These are phyloP conservation scores for Helostoma temminkii DNA, from an alignment of 2,797 vertebrate species.

Conservation along the genomic window DNA sequence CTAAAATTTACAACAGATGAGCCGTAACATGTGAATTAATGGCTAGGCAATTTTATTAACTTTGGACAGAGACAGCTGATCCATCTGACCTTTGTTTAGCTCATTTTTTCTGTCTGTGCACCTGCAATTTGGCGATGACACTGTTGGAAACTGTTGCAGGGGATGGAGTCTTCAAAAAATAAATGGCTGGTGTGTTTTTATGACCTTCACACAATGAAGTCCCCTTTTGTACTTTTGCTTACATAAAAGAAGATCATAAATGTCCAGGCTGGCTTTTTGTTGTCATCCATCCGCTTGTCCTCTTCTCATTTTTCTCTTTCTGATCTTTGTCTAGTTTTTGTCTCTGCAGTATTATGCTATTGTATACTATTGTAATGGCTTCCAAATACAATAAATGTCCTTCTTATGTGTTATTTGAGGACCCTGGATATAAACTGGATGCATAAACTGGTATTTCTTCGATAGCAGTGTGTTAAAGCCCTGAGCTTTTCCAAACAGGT, in stretches of 20 bases:
- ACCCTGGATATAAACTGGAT: neutral
- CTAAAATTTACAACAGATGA: no score
- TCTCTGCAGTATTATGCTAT: neutral
- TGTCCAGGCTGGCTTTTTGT: constrained; percentile 18
- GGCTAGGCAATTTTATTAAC: no score
- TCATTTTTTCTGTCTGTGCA: constrained; percentile 49
- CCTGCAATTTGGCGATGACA: constrained; percentile 64
- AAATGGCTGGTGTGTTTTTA: constrained; percentile 67
- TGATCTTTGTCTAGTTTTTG: neutral
- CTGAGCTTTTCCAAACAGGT: constrained; percentile 21
- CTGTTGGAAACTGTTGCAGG: constrained; percentile 44
- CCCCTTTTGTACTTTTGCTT: constrained; percentile 45
- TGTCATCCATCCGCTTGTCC: constrained; percentile 4
- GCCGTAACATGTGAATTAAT: no score
- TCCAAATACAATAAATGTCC: neutral
- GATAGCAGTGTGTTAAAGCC: constrained; percentile 10
- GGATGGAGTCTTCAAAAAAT: constrained; percentile 56
- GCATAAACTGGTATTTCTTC: constrained; percentile 3
- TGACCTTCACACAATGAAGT: constrained; percentile 56
- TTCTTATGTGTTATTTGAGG: neutral
- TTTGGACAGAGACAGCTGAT: neutral
- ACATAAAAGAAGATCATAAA: constrained; percentile 49
- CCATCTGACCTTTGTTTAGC: no score
- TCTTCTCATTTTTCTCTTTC: neutral
- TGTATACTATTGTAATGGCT: neutral